Percentiles rank a stretch among this genome's conserved stretches.
Conservation (phyloP, 2,113 vertebrate genomes). For the Phasianus colchicus region DNA sequence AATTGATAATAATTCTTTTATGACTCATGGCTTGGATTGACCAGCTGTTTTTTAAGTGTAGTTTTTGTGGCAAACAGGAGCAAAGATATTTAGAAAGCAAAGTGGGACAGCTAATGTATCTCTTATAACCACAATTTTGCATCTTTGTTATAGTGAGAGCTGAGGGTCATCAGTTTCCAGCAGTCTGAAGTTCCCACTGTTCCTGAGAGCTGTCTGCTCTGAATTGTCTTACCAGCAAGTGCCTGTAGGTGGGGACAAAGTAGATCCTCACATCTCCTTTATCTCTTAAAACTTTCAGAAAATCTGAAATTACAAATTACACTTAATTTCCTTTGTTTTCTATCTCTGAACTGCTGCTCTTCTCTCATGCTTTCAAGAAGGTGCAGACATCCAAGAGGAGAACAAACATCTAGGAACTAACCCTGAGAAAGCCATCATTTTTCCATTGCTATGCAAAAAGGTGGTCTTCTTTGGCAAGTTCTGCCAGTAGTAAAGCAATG, state of each 20-base stretch:
- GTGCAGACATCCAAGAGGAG: background rate
- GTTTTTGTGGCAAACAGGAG: background rate
- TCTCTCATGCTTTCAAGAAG: background rate
- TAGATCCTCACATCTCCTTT: background rate
- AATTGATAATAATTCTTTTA: background rate
- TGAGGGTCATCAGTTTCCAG: background rate
- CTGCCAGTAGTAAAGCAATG: background rate
- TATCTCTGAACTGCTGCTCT: background rate
- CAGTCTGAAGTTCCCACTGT: background rate
- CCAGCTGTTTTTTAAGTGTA: background rate
- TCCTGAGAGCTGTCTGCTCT: background rate
- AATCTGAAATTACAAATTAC: background rate
- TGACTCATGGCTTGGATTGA: background rate
- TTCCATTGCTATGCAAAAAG: background rate
- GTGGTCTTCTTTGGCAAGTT: background rate
- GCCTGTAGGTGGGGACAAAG: background rate
- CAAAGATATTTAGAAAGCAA: background rate
- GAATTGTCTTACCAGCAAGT: background rate
- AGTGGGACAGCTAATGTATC: background rate
- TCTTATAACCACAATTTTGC: background rate
- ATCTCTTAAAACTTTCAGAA: background rate
- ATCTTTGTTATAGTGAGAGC: background rate
- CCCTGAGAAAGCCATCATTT: fast-evolving
- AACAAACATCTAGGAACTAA: background rate
- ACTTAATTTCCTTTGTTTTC: background rate